Base-by-base conservation (phyloP, 2,888 invertebrate genomes). In the Cataglyphis cursor region DNA sequence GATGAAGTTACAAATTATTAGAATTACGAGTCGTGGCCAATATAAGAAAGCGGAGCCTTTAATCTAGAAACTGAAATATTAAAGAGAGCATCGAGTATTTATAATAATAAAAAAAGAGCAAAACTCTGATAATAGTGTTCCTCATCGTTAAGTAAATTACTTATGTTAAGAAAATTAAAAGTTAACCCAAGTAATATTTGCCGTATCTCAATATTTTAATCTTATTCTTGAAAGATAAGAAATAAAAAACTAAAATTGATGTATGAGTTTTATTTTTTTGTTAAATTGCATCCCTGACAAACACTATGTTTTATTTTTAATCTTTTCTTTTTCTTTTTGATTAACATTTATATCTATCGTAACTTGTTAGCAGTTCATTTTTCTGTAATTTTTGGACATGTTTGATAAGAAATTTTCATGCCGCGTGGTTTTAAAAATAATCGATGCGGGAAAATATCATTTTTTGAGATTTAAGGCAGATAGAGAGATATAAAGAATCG, bases 1-100 rank as follows among this genome's bases (percentile, higher is more conserved):
- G 73, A 18, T 70, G 12, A 59, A 85, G 86, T 83, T 84, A 78
- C 78, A 70, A 78, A 70, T 70, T 70, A 70, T 70, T 70, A 70
- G 44, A 78, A 78, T 78, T 70, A 65, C 81, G 87, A 90, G 57
- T 3, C 12, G 18, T 18, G 4, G 38, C 12, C 21, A 21, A 59
- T 12, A n/a, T 12, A 18, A 54, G 9, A 3, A 15, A 41, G 31
- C 15, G 28, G 3, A 15, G 24, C 0, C 44, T 59, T 76, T 59
- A 59, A 35, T 44, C 6, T 6, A 59, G 24, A 35, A 41, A 15
- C 31, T 28, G 10, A 48, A 74, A 44, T 28, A 76, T 64, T 64
- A 3, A n/a, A 44, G 75, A 48, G 24, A 44, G 31, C 35, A 48
- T 21, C 38, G 61, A 59, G 8, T 21, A 35, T 0, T 0, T 21